Base-by-base conservation (phyloP, 2,113 vertebrate genomes). In the Mixornis gularis region DNA sequence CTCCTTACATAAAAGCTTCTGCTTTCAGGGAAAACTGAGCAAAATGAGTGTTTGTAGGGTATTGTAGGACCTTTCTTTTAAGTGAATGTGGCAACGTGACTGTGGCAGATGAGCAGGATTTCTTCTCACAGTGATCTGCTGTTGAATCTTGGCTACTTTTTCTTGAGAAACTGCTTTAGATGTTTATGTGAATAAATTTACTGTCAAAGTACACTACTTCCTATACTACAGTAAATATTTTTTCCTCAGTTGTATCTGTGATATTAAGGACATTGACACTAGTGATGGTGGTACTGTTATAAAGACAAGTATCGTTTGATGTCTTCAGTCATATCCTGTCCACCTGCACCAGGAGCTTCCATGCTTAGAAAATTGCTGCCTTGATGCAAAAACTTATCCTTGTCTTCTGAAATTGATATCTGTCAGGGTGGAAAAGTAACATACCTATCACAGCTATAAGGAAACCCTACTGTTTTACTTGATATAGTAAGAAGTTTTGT, bases 71-170 rank as follows among this genome's bases (percentile, higher is more conserved):
- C 11, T 51, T 68, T 68, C 17, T 68, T 91, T 89, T 49, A n/a
- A 56, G 12, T 56, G 52, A 9, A 11, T 65, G 4, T 68, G 74
- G 17, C 17, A 53, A 1, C 0, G 0, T 68, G 49, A 19, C 27
- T 48, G 4, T 58, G 48, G 17, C 19, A 40, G 24, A 30, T 68
- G 30, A 58, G 5, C 13, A 56, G 7, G 17, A 44, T 48, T 85
- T 82, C 24, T 82, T 79, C 56, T 71, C 22, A 15, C 9, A 40
- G n/a, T 53, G 15, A 72, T 65, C 11, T 11, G 15, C 18, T 69
- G 6, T 41, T 76, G 24, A 81, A 27, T 64, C 24, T 63, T 63
- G 68, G 13, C 38, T 77, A 8, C 15, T 48, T 66, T 58, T 78
- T 34, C 9, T 34, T 83, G 38, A 74, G 46, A 79, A 85, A 56